Base-by-base conservation (phyloP, 2,797 vertebrate species). In the Anas bahamensis region DNA sequence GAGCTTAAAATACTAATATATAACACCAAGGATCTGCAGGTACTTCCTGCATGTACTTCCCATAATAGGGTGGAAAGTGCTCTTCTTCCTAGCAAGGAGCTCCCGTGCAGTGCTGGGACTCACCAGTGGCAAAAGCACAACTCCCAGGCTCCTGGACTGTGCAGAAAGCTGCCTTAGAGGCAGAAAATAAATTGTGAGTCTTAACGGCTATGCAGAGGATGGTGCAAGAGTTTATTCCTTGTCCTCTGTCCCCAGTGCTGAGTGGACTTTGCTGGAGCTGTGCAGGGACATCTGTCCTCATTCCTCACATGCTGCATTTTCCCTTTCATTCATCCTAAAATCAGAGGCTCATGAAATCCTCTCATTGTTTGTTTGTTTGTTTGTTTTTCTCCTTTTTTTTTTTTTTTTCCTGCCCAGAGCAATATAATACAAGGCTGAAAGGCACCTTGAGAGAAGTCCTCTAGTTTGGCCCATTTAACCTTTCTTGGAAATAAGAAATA, bases 81-180 rank as follows among this genome's bases (percentile, higher is more conserved):
- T 84, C 42, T 35, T 21, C 9, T 39, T 46, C 63, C 22, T 69
- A 57, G 19, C 1, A 6, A 50, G n/a, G 64, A 42, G 13, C 5
- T 77, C 44, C n/a, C 5, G n/a, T 48, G 44, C 19, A 41, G 28
- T 14, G 10, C 28, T 19, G 44, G 31, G 17, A 26, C 56, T 79
- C 1, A 1, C 42, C 9, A 24, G 11, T 8, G 42, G 31, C 11
- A 69, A 5, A 5, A 3, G 37, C 28, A 18, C 1, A 8, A 3
- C 23, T 44, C 33, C 59, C 19, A 48, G 77, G 35, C 60, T 64
- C 61, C 50, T 59, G 26, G 11, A 2, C 17, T 29, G 4, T 22
- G 11, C 8, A 35, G 7, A 31, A 89, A 80, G 23, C 22, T 81
- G 37, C 23, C 26, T 53, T 33, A 12, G 46, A n/a, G 4, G 11